phyloP scores from a whole-genome alignment of 2,113 vertebrate genomes.

The Ictalurus furcatus region DNA sequence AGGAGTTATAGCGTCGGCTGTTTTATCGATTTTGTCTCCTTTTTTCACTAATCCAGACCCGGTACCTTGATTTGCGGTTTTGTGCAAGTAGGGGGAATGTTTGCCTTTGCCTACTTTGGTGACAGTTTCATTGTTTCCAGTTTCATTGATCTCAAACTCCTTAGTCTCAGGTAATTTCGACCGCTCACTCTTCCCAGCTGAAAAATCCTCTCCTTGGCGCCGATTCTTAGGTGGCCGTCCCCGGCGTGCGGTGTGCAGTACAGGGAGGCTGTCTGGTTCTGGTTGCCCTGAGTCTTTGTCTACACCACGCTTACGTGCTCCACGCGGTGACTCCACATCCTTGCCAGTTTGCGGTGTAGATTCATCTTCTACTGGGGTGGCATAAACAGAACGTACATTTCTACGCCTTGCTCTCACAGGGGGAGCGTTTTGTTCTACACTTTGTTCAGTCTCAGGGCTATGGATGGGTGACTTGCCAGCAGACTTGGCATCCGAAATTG shows the following conservation, averaged over 20 bases:
- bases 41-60: conserved; percentile 74
- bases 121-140: conserved; percentile 74
- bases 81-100: conserved; percentile 70
- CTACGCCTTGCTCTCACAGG: conserved; percentile 84
- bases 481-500: conserved; percentile 75
- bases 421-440: conserved; percentile 80
- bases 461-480: conserved; percentile 86
- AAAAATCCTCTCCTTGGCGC: conserved; percentile 77
- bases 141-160: conserved; percentile 81
- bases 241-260: conserved; percentile 74
- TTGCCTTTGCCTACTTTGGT: conserved; percentile 70
- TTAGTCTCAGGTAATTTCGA: conserved; percentile 75
- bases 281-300: conserved; percentile 78
- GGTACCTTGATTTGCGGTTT: conserved; percentile 67
- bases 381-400: conserved; percentile 92
- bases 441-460: conserved; percentile 76
- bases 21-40: conserved; percentile 77
- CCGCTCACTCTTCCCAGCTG: conserved; percentile 74
- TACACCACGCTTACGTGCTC: conserved; percentile 80
- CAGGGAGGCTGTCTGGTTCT: conserved; percentile 68
- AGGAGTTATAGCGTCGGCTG: conserved; percentile 58
- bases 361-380: conserved; percentile 86
- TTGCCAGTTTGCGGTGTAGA: conserved; percentile 74
- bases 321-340: conserved; percentile 83
- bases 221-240: conserved; percentile 92